Evolutionary conservation across 2,888 invertebrate genomes (phyloP), one percentile per base, ranked within the genome.

Genomic region (Caenorhabditis sp.): DNA sequence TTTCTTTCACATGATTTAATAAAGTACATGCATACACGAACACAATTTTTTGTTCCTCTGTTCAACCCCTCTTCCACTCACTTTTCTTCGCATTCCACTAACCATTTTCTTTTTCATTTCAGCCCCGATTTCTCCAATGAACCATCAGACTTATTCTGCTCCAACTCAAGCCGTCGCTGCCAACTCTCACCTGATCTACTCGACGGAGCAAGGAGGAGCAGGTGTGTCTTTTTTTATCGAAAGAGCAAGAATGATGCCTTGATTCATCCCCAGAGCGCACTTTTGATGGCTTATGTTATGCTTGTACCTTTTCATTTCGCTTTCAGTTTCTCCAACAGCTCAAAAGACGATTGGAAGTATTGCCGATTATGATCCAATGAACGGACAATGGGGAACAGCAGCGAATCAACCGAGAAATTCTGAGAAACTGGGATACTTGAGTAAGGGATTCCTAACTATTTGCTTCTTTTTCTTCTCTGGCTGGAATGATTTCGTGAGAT

Each of bases 301-400:
- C 38, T 54, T 31, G 12, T 35, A 7, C 19, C 47, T 76, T 70
- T 66, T 66, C 35, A 28, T 54, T 70, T 51, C 41, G 66, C 26
- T 47, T 79, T 79, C 76, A 85, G 82, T 77, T 38, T 66, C 66
- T 28, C 68, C 69, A 24, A 68, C 66, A 24, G 66, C 77, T 26
- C 84, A 76, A 61, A 87, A 89, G 24, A 56, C 85, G 5, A 90
- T 92, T 7, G 92, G 92, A 31, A 90, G 89, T 73, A 92, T 92
- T 44, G 91, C 89, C 19, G 92, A 92, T 77, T 95, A 98, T 92
- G 98, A 98, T 93, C 98, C 98, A 1, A 94, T 97, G 72, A 97
- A 96, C 93, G 96, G 96, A 86, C 95, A 95, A 91, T 96, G 95
- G 92, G 96, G 96, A 64, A 95, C 95, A 24, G 92, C 95, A 84